Percentiles rank a stretch among this genome's conserved stretches.
Conservation (phyloP, 2,797 vertebrate genomes). For the Notolepis coatsorum region DNA sequence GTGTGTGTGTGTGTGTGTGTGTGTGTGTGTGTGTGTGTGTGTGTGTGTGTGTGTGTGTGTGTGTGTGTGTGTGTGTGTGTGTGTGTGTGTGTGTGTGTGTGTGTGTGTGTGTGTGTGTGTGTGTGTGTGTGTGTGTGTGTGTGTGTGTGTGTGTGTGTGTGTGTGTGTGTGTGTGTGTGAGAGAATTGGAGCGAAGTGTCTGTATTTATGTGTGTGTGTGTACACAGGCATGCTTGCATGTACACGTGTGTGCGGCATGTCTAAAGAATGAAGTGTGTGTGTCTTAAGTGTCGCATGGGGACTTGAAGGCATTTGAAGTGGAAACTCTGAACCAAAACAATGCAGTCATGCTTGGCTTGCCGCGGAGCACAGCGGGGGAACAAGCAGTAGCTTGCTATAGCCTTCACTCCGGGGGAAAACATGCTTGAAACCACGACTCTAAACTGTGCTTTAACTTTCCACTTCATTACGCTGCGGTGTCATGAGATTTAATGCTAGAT, state of each 20-base stretch:
- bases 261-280: too few relatives aligned
- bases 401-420: constrained; percentile 30
- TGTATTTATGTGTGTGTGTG: too few relatives aligned
- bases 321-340: constrained; percentile 66
- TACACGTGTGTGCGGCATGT: too few relatives aligned
- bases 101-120: neutral
- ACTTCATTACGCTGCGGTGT: constrained; percentile 47
- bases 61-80: neutral
- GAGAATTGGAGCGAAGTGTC: too few relatives aligned
- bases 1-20: neutral
- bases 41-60: neutral
- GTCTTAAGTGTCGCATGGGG: neutral
- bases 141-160: neutral
- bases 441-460: constrained; percentile 38
- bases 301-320: constrained; percentile 54
- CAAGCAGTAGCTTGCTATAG: constrained; percentile 21
- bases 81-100: neutral
- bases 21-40: neutral
- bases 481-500: constrained; percentile 26
- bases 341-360: constrained; percentile 35
- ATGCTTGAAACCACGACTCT: constrained; percentile 39
- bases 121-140: neutral
- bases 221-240: too few relatives aligned
- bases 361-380: constrained; percentile 33
- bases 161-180: neutral